phyloP scores from a whole-genome alignment of 2,113 vertebrate species.

The Burhinus oedicnemus region DNA sequence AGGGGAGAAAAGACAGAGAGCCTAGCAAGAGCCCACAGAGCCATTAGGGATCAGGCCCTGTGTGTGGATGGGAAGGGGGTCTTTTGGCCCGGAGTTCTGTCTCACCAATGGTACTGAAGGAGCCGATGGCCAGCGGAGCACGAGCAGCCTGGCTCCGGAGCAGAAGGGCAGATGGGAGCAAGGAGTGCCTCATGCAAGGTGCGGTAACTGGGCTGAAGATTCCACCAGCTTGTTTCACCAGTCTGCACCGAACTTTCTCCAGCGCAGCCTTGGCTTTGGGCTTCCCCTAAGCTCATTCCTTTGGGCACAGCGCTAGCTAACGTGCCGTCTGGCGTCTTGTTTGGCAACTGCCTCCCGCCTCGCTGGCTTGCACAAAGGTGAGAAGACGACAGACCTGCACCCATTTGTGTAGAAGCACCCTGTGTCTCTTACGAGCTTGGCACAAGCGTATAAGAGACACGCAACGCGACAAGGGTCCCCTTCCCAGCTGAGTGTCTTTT shows the following conservation, averaged over 20 bases:
- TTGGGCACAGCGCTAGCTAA: not conserved
- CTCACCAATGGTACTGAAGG: fast-evolving
- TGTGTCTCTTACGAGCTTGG: not conserved
- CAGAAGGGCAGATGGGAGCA: not conserved
- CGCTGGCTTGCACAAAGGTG: not conserved
- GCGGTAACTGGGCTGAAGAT: not conserved
- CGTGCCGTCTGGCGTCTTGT: not conserved
- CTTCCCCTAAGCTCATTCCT: not conserved
- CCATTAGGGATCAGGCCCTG: not conserved
- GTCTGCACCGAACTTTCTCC: not conserved
- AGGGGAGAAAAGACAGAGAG: not conserved
- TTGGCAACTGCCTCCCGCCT: not conserved
- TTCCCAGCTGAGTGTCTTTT: not conserved
- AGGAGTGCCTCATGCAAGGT: not conserved
- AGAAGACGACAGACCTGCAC: not conserved
- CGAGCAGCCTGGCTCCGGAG: not conserved
- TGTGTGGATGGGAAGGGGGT: fast-evolving
- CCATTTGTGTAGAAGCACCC: not conserved
- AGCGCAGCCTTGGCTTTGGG: not conserved
- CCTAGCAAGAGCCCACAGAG: not conserved
- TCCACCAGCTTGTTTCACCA: not conserved
- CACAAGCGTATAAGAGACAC: not conserved
- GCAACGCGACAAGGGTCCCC: not conserved
- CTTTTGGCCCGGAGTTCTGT: not conserved
- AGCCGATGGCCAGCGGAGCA: not conserved